A percentile compares a stretch with the other conserved stretches of the same genome.
phyloP scores from a whole-genome alignment of 2,113 vertebrate species.

The Nothocercus nigrocapillus region DNA sequence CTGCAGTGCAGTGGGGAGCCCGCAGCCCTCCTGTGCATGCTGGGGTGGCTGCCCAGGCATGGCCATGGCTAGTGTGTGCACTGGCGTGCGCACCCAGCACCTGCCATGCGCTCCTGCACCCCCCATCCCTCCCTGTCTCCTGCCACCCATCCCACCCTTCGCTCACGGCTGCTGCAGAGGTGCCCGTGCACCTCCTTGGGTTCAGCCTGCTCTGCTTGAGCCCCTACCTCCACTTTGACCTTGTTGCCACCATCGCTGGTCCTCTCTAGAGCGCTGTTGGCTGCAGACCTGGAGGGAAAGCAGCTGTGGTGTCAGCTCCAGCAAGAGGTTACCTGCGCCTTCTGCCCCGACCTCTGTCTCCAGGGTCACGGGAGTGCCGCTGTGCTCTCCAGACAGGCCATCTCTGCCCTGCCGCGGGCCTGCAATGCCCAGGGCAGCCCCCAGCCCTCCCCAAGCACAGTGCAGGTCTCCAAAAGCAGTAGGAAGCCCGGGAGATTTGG shows the following conservation, averaged over 20 bases:
- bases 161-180: accelerated
- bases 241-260: neutral
- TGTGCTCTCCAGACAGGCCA: accelerated
- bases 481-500: accelerated
- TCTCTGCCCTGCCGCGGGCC: neutral
- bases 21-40: accelerated
- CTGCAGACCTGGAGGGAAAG: conserved; percentile 3
- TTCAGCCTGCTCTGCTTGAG: neutral
- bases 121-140: neutral
- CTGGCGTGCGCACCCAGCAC: neutral
- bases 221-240: conserved; percentile 34
- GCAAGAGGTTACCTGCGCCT: neutral
- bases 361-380: accelerated
- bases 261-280: neutral
- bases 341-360: neutral
- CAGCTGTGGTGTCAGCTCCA: neutral
- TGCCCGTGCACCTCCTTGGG: neutral
- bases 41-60: accelerated
- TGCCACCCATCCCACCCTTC: neutral
- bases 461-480: neutral
- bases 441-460: neutral
- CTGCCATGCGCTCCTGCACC: neutral
- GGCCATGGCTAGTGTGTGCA: accelerated
- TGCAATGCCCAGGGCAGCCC: neutral
- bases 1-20: accelerated